phyloP scores from a whole-genome alignment of 2,797 vertebrate species.

The Urosaurus nigricauda region DNA sequence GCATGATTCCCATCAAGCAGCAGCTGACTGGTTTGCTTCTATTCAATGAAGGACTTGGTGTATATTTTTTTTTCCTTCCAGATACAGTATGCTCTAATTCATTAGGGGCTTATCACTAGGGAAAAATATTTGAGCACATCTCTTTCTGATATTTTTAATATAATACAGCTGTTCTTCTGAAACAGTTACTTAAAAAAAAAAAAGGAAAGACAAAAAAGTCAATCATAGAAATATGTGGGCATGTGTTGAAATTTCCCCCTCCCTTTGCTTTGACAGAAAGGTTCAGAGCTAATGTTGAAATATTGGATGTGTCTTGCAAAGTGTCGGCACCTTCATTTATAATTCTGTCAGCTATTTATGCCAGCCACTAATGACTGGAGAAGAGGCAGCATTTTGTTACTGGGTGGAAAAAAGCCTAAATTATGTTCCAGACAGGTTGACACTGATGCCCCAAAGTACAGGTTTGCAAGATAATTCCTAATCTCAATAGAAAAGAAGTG shows the following conservation, averaged over 20 bases:
- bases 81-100: not conserved
- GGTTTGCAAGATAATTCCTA: constrained; percentile 71
- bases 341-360: constrained; percentile 67
- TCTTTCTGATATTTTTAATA: constrained; percentile 32
- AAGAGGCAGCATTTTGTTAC: constrained; percentile 63
- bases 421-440: constrained; percentile 71
- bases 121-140: constrained; percentile 21
- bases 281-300: constrained; percentile 44
- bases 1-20: no score
- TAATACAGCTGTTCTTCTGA: constrained; percentile 41
- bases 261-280: constrained; percentile 22
- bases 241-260: not conserved
- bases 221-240: constrained; percentile 17
- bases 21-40: not conserved
- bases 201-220: not conserved
- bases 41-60: not conserved
- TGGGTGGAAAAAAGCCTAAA: constrained; percentile 58
- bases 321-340: constrained; percentile 55
- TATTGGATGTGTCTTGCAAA: constrained; percentile 56
- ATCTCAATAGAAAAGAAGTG: constrained; percentile 72
- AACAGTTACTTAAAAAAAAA: constrained; percentile 5
- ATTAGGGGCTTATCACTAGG: constrained; percentile 41
- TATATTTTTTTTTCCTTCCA: not conserved
- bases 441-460: constrained; percentile 58
- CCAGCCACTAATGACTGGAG: constrained; percentile 64